Evolutionary conservation across 2,888 invertebrate species (phyloP).

Genomic region (Stenchaetothrips biformis): DNA sequence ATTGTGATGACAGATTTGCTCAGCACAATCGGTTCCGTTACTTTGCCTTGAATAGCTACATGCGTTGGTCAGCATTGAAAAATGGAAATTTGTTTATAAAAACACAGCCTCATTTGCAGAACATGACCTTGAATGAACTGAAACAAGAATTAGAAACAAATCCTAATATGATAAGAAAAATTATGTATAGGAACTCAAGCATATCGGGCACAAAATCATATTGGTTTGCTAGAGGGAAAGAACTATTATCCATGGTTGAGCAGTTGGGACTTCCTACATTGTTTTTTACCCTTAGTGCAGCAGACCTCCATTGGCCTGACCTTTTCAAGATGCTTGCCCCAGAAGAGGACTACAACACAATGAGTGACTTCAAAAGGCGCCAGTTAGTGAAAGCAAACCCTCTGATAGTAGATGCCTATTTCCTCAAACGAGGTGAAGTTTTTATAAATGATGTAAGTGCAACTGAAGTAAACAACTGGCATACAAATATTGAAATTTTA

Average conservation of each 20-base stretch:
- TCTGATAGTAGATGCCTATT: neutral
- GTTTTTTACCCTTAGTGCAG: slow-evolving; percentile 36
- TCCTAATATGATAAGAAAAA: slow-evolving; percentile 28
- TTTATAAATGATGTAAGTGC: neutral
- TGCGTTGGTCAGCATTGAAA: neutral
- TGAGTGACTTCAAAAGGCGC: neutral
- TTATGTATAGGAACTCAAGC: slow-evolving; percentile 32
- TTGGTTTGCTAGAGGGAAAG: slow-evolving; percentile 30
- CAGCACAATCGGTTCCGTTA: slow-evolving; percentile 26
- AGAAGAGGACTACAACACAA: neutral
- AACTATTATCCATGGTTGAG: slow-evolving; percentile 34
- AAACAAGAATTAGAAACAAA: slow-evolving; percentile 20
- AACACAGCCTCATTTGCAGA: neutral
- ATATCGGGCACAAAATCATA: slow-evolving; percentile 32
- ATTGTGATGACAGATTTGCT: slow-evolving; percentile 28
- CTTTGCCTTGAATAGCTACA: slow-evolving; percentile 14
- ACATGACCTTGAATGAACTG: slow-evolving; percentile 2
- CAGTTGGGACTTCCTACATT: slow-evolving; percentile 34
- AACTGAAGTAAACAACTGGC: neutral
- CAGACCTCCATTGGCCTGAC: slow-evolving; percentile 35
- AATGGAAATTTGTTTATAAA: neutral
- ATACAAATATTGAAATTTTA: neutral
- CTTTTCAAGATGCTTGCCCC: slow-evolving; percentile 28
- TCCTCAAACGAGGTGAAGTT: neutral
- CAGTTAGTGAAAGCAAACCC: neutral